Evolutionary conservation across 2,888 invertebrate genomes (phyloP), one percentile per base, ranked within the genome.

Genomic region (Cyaniris semiargus): DNA sequence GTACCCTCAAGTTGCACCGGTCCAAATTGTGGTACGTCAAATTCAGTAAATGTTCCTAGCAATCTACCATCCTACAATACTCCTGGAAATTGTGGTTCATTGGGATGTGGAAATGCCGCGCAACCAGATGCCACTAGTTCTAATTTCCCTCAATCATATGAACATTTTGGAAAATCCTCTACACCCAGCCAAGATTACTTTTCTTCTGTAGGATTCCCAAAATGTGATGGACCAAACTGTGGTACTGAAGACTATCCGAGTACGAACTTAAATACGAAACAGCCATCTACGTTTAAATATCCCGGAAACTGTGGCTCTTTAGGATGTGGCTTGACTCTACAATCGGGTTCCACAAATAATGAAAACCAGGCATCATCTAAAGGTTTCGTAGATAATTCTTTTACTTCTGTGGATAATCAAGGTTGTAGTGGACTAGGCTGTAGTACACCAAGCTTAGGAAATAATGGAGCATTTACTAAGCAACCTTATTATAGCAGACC

Each of bases 1-100:
- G 74, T 74, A 18, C 44, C 31, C 18, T 38, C 71, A 21, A 21
- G 21, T 58, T 58, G 58, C 58, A 58, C 58, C 21, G 21, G 58
- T 21, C 8, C 21, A 58, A 58, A 58, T 75, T 80, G 80, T 66
- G 74, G 71, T 72, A n/a, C 78, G 15, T 34, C 31, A 70, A 78
- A n/a, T 79, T 44, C 56, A 56, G 53, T 70, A 34, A 53, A 60
- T 71, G 31, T 75, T 34, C 21, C 31, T 27, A 70, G n/a, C 8
- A 71, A 31, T 71, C 34, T n/a, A 18, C 53, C 76, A 70, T 21
- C n/a, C 15, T 34, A n/a, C 31, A 56, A 53, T 13, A 21, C 34
- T 7, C 53, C 53, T 15, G 27, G 15, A 21, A 76, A 71, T 53
- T 76, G 76, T 71, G 76, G 71, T 53, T 23, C 53, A 2, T 56